phyloP scores from a whole-genome alignment of 2,797 vertebrate species.

The Pitangus sulphuratus region DNA sequence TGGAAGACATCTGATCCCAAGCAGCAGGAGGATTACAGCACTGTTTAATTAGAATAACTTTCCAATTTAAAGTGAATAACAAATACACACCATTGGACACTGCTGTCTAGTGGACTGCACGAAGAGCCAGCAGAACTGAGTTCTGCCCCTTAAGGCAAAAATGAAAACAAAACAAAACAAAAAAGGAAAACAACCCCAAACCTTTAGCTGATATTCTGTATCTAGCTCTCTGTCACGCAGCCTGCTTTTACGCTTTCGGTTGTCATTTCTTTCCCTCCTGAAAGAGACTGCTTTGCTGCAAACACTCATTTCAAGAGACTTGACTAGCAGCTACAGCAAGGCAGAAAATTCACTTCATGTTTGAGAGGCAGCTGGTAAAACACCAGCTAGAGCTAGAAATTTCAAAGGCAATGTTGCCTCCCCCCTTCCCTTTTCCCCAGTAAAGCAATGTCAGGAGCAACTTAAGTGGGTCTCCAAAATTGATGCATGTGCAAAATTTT shows the following conservation, averaged over 20 bases:
- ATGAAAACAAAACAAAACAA: background rate
- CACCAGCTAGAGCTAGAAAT: background rate
- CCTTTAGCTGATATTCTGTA: background rate
- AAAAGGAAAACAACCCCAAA: background rate
- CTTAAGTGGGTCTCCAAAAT: background rate
- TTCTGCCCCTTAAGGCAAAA: background rate
- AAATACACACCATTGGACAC: background rate
- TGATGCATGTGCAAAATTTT: background rate
- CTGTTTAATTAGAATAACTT: constrained; percentile 46
- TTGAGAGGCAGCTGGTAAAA: background rate
- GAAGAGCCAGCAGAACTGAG: background rate
- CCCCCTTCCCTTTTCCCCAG: background rate
- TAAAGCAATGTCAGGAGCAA: background rate
- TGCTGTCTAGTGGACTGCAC: background rate
- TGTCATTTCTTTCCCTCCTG: background rate
- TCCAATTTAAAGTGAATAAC: constrained; percentile 6
- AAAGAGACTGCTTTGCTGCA: background rate
- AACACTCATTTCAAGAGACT: background rate
- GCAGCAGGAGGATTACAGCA: constrained; percentile 26
- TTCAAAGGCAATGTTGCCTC: background rate
- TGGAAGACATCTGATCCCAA: constrained; percentile 35
- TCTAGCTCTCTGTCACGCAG: background rate
- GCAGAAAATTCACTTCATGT: background rate
- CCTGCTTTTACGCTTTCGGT: background rate
- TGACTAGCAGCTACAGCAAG: background rate